Evolutionary conservation across 2,888 invertebrate genomes (phyloP), one percentile per base, ranked within the genome.

Genomic region (Agriopis aurantiaria): DNA sequence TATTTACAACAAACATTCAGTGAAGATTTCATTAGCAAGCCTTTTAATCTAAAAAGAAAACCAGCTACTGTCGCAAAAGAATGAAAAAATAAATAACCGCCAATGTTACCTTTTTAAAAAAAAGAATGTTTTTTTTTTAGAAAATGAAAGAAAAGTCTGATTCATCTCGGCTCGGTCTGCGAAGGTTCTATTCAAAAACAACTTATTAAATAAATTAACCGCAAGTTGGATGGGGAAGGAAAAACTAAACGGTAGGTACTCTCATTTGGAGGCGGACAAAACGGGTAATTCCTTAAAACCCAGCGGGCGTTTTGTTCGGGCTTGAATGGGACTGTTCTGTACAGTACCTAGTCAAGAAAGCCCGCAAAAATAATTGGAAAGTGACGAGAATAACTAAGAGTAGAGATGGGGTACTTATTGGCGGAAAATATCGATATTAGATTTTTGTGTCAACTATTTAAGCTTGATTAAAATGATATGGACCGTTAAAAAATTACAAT

Each of bases 181-280:
- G 82, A 84, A 68, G 68, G 64, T 77, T 87, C 91, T 89, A 91
- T 93, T 93, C 93, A 93, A 86, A 85, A 89, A 88, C 87, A 91
- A 91, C 92, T 93, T 93, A 92, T 92, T 92, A 91, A 92, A 92
- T 92, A 92, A 92, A 93, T 92, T 92, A 92, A 92, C 92, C 91
- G 85, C 91, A 91, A 91, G 89, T 91, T 88, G 82, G 81, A 56
- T 83, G 86, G 89, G 87, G 89, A 90, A 91, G 87, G 91, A 91
- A 91, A 88, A 91, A 90, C 91, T 91, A 90, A 91, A 89, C 86
- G 85, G 63, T 55, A 81, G 85, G 63, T 55, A 81, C 80, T 78
- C 76, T 68, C 65, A 72, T 71, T 75, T 66, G 66, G 55, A 68
- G 46, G 72, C 76, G 86, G 80, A 92, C 91, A 92, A 92, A 93